phyloP scores from a whole-genome alignment of 2,888 invertebrate genomes.

The Alloscopus bannaensis region DNA sequence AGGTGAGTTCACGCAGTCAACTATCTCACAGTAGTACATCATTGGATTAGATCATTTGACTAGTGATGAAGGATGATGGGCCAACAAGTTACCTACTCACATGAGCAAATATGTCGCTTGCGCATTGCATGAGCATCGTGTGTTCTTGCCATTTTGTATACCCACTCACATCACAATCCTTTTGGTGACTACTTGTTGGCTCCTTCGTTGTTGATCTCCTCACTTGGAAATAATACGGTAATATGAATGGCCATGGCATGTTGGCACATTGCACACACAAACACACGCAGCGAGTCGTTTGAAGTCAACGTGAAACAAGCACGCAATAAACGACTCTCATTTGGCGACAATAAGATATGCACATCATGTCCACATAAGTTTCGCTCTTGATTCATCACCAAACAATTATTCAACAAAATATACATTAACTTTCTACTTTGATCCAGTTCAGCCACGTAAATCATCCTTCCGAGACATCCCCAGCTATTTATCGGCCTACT shows the following conservation, averaged over 20 bases:
- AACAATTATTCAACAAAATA: slow-evolving; percentile 49
- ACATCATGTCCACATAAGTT: slow-evolving; percentile 29
- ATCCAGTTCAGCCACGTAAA: slow-evolving; percentile 66
- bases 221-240: too few relatives aligned
- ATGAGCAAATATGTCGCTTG: not conserved
- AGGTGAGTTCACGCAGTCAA: too few relatives aligned
- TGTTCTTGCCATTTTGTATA: too few relatives aligned
- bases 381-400: slow-evolving; percentile 43
- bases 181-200: too few relatives aligned
- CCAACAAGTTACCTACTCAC: not conserved
- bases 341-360: not conserved
- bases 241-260: too few relatives aligned
- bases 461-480: slow-evolving; percentile 62
- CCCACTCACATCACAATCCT: too few relatives aligned
- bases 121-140: not conserved
- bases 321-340: too few relatives aligned
- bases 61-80: slow-evolving; percentile 5
- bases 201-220: too few relatives aligned
- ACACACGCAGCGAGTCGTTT: slow-evolving; percentile 5
- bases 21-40: too few relatives aligned
- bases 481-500: slow-evolving; percentile 63
- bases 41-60: slow-evolving; percentile 10
- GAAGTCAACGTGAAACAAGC: not conserved
- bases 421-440: slow-evolving; percentile 66
- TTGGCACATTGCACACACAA: slow-evolving; percentile 3